A percentile compares a stretch with the other conserved stretches of the same genome.
Conservation (phyloP, 2,113 vertebrate species). For the Syrmaticus mikado region DNA sequence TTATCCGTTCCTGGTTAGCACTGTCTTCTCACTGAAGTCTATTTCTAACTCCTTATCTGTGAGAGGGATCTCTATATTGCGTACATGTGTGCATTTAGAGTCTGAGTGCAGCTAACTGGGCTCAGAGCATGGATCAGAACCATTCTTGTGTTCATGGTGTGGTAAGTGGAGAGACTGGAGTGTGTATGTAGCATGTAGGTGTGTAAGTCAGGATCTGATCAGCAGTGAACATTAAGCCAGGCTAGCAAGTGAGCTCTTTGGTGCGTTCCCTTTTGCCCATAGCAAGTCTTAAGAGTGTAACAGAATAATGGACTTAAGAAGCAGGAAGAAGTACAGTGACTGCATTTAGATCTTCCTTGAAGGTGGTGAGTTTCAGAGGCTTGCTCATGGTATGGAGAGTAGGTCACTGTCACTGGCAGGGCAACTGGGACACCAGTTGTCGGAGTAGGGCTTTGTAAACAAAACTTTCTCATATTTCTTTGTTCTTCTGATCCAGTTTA, state of each 20-base stretch:
- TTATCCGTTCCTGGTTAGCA: rapidly evolving
- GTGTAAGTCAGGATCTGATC: rapidly evolving
- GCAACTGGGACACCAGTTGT: background rate
- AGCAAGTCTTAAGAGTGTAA: background rate
- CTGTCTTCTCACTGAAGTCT: background rate
- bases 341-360: background rate
- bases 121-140: background rate
- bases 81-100: background rate
- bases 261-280: background rate
- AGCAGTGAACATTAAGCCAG: background rate
- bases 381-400: background rate
- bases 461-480: background rate
- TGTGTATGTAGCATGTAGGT: background rate
- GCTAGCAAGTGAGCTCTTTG: background rate
- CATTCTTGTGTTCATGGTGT: background rate
- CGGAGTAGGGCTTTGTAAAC: background rate
- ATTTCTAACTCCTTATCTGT: background rate
- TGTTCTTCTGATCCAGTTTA: background rate
- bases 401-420: background rate
- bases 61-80: background rate
- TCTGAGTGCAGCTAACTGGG: background rate
- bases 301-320: background rate
- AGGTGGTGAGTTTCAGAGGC: background rate
- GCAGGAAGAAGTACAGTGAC: background rate
- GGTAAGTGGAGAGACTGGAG: rapidly evolving